Base-by-base conservation (phyloP, 2,888 invertebrate genomes). In the Scelioninae gen. 1 region DNA sequence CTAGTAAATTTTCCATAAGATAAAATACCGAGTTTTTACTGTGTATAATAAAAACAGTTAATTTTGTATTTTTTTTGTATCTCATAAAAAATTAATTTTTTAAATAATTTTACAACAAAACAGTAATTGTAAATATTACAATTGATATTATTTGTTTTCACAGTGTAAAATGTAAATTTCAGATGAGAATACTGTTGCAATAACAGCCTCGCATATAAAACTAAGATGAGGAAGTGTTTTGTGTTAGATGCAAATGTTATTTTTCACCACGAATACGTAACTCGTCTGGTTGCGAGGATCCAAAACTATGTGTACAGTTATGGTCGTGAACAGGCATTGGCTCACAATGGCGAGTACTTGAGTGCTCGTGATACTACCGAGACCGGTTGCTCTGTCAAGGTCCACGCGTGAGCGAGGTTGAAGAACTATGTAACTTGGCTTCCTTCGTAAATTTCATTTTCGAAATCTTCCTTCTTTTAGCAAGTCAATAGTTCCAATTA, bases 391-490 rank as follows among this genome's bases (percentile, higher is more conserved):
- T 69, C 69, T 63, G 77, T 63, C 63, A 56, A 63, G 69, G 69
- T 78, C 63, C 34, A 63, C 43, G 43, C 63, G 63, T 53, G 60
- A 51, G 60, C 56, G 62, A 84, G 84, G 74, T 81, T 81, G 81
- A 83, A 84, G 81, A 84, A 83, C 85, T 75, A 83, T 80, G 72
- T 11, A 66, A 51, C 51, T 32, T 23, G 23, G 23, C 23, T 23
- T 23, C 23, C 40, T 40, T 45, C 29, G 8, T 13, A 11, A 13
- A 11, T 53, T 53, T 53, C 32, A 32, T 53, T 53, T 53, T 53
- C 32, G 3, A 49, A 49, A 11, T 23, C 7, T 47, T 47, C 15
- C 16, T 15, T 16, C 16, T 5, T 47, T 47, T 15, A 47, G 9
- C 15, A 15, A 47, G 15, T 43, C 5, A 10, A 43, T 43, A 43